These are phyloP conservation scores for Rhabdomys pumilio DNA, from an alignment of 2,797 vertebrate species.

Conservation along the genomic window DNA sequence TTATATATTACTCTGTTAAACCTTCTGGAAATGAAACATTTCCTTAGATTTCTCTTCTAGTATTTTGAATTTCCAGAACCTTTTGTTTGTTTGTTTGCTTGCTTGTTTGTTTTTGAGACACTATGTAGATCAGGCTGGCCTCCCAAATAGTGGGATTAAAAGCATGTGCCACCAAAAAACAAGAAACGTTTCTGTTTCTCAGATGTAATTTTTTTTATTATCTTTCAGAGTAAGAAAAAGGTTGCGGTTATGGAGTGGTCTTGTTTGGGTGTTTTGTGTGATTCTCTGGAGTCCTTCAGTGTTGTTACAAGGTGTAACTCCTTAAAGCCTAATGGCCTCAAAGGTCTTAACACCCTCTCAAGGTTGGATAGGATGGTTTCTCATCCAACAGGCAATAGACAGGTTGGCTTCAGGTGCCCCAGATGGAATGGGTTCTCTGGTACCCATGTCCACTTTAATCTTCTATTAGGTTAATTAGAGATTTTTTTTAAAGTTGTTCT, in stretches of 20 bases:
- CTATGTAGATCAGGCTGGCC: neutral
- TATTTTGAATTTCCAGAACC: slow-evolving; percentile 48
- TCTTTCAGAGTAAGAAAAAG: slow-evolving; percentile 14
- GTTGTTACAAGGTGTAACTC: neutral
- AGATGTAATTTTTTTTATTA: neutral
- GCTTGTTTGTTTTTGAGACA: slow-evolving; percentile 20
- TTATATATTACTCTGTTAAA: slow-evolving; percentile 4
- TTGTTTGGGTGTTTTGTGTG: slow-evolving; percentile 7
- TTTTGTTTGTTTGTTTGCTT: neutral
- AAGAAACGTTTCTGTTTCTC: slow-evolving; percentile 47
- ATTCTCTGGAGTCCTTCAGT: neutral
- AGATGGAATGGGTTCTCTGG: neutral
- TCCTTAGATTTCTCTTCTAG: slow-evolving; percentile 43
- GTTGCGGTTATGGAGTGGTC: neutral
- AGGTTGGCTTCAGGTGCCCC: neutral
- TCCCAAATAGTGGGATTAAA: neutral
- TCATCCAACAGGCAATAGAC: neutral
- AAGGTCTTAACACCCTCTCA: neutral
- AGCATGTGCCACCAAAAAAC: neutral
- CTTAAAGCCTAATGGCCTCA: neutral
- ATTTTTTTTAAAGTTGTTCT: neutral
- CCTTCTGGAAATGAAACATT: slow-evolving; percentile 30
- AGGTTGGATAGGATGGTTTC: neutral
- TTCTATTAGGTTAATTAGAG: neutral
- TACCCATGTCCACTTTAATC: neutral